Conservation (phyloP, 2,797 vertebrate species). For the Peromyscus melanophrys region DNA sequence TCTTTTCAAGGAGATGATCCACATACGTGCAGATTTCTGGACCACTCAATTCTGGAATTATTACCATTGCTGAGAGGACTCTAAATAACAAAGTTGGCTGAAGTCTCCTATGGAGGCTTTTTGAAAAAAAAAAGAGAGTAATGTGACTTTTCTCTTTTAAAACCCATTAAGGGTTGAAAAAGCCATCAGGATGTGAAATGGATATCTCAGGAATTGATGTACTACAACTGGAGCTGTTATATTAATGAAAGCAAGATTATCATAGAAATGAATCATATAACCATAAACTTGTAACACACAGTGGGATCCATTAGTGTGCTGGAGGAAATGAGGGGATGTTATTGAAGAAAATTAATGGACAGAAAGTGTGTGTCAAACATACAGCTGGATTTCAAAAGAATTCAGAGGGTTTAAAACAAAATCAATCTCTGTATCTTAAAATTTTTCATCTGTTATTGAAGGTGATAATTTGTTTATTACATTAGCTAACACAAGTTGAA, state of each 20-base stretch:
- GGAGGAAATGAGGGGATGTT: constrained; percentile 67
- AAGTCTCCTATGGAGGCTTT: constrained; percentile 50
- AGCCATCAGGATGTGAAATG: constrained; percentile 84
- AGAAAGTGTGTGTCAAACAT: constrained; percentile 58
- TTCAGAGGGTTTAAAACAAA: constrained; percentile 62
- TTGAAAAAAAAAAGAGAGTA: constrained; percentile 68
- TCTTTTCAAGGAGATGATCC: background rate
- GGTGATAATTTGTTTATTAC: constrained; percentile 38
- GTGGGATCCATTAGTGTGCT: constrained; percentile 78
- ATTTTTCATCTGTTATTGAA: constrained; percentile 47
- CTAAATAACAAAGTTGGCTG: constrained; percentile 52
- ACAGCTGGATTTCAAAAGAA: constrained; percentile 58
- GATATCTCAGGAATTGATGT: constrained; percentile 83
- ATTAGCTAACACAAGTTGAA: constrained; percentile 25
- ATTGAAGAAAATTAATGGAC: constrained; percentile 75
- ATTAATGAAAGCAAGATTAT: constrained; percentile 88
- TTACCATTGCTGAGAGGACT: constrained; percentile 63
- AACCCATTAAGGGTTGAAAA: constrained; percentile 83
- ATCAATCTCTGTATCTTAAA: background rate
- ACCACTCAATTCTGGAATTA: constrained; percentile 34
- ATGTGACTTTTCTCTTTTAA: constrained; percentile 83
- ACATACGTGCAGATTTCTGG: background rate
- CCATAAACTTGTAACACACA: constrained; percentile 83
- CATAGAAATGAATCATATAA: constrained; percentile 83
- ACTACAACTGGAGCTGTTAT: constrained; percentile 78